phyloP scores from a whole-genome alignment of 2,888 invertebrate species.

The Blastobasis lacticolella region DNA sequence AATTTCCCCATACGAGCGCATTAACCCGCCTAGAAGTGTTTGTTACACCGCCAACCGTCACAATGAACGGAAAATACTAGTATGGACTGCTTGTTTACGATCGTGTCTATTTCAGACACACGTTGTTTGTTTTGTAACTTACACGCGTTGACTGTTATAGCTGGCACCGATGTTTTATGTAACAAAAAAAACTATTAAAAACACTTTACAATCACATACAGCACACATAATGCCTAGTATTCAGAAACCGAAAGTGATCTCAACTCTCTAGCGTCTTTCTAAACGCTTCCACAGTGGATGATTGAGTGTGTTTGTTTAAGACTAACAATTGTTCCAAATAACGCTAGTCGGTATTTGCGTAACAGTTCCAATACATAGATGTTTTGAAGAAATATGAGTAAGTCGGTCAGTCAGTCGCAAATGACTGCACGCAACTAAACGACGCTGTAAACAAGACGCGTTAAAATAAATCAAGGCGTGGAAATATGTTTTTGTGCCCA shows the following conservation, averaged over 20 bases:
- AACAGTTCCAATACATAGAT: slow-evolving; percentile 3
- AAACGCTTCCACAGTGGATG: too few relatives aligned
- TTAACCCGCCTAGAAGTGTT: slow-evolving; percentile 42
- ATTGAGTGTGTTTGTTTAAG: too few relatives aligned
- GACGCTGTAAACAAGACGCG: slow-evolving; percentile 23
- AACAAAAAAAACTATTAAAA: too few relatives aligned
- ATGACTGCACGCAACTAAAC: slow-evolving; percentile 22
- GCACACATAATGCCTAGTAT: too few relatives aligned
- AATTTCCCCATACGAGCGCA: slow-evolving; percentile 43
- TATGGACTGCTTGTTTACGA: slow-evolving; percentile 32
- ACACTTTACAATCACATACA: too few relatives aligned
- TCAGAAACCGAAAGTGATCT: too few relatives aligned
- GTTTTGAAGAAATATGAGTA: slow-evolving; percentile 19
- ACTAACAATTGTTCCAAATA: too few relatives aligned
- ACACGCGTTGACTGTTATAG: slow-evolving; percentile 12
- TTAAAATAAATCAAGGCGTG: slow-evolving; percentile 30
- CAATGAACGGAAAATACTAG: slow-evolving; percentile 27
- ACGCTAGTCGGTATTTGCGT: not conserved
- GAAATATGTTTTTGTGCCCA: slow-evolving; percentile 25
- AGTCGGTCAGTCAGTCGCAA: slow-evolving; percentile 29
- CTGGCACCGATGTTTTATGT: too few relatives aligned
- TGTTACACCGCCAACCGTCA: slow-evolving; percentile 21
- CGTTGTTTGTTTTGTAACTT: slow-evolving; percentile 21
- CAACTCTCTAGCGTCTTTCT: too few relatives aligned
- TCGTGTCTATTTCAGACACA: slow-evolving; percentile 27